A percentile compares a stretch with the other conserved stretches of the same genome.
Evolutionary conservation across 2,113 vertebrate genomes (phyloP).

Genomic region (Actenoides lindsayi): DNA sequence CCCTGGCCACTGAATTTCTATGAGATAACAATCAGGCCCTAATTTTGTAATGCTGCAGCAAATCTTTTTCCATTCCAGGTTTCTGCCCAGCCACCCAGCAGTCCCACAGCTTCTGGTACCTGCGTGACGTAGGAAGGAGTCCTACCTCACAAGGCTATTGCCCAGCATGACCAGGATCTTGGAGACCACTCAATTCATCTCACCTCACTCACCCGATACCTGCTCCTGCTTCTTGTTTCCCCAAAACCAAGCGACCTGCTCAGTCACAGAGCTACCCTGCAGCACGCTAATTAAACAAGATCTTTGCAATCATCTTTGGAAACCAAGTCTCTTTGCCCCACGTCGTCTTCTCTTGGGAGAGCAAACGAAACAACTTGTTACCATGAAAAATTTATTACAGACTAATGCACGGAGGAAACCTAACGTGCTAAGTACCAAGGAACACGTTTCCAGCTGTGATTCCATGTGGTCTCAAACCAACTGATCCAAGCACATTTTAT

Average conservation of each 20-base stretch:
- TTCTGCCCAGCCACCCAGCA: neutral
- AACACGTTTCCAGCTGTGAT: neutral
- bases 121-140: too few species aligned
- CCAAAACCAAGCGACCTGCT: neutral
- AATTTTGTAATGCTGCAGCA: neutral
- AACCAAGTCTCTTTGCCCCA: neutral
- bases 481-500: neutral
- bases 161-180: neutral
- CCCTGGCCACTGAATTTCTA: neutral
- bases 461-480: neutral
- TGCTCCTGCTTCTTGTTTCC: neutral
- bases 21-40: neutral
- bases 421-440: accelerated
- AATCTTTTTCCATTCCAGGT: neutral
- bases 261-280: neutral
- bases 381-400: slow-evolving; percentile 16
- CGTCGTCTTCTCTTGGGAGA: neutral
- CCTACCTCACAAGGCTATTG: accelerated
- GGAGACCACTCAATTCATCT: neutral
- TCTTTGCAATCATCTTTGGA: neutral
- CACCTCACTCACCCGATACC: neutral
- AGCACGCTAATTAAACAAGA: neutral
- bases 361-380: slow-evolving; percentile 19
- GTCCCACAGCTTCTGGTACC: neutral
- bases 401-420: neutral